phyloP scores from a whole-genome alignment of 2,113 vertebrate genomes.

The Pelvicachromis taeniatus region DNA sequence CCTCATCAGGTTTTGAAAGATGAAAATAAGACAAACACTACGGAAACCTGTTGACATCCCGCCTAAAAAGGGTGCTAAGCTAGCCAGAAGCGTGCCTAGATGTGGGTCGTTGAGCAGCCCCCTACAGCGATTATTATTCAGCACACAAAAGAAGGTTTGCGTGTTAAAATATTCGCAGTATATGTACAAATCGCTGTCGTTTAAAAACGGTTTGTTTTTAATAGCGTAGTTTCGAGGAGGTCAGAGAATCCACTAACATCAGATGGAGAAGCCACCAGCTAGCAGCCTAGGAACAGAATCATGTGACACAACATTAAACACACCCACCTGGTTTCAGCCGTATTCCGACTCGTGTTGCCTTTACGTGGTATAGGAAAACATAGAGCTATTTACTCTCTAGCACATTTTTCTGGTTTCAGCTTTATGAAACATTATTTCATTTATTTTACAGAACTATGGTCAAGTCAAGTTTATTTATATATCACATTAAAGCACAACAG shows the following conservation, averaged over 20 bases:
- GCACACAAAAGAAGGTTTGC: neutral
- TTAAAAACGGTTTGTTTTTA: neutral
- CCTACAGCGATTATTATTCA: neutral
- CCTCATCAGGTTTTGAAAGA: neutral
- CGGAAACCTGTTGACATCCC: conserved; percentile 17
- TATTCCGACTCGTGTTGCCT: neutral
- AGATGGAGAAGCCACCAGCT: neutral
- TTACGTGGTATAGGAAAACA: neutral
- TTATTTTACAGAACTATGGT: neutral
- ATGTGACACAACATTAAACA: conserved; percentile 7
- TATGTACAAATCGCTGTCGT: neutral
- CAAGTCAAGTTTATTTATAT: neutral
- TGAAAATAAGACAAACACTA: neutral
- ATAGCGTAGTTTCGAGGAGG: neutral
- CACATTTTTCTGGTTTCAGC: neutral
- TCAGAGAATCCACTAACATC: neutral
- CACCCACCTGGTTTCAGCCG: conserved; percentile 17
- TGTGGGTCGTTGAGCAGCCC: neutral
- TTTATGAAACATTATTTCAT: neutral
- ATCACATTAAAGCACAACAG: neutral
- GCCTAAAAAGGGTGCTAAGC: neutral
- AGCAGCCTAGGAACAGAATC: conserved; percentile 12
- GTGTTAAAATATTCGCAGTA: neutral
- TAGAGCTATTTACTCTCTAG: neutral
- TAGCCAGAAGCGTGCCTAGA: conserved; percentile 15